Evolutionary conservation across 2,113 vertebrate genomes (phyloP).

Genomic region (Numenius arquata): DNA sequence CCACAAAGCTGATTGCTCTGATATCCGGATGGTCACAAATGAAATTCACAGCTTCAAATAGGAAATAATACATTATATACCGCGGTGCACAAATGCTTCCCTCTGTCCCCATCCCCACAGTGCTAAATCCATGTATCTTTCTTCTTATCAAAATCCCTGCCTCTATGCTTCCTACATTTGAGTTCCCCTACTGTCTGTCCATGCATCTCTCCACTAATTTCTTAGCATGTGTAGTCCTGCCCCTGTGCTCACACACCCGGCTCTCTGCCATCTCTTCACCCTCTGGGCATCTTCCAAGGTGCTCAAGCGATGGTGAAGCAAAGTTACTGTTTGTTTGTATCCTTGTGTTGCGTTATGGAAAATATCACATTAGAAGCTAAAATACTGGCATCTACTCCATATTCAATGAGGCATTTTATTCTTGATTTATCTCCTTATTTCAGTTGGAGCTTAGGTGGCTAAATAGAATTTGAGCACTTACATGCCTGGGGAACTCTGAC

Average conservation of each 20-base stretch:
- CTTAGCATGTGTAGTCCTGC: not conserved
- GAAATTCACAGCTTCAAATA: conserved; percentile 89
- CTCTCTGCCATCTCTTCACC: not conserved
- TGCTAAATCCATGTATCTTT: not conserved
- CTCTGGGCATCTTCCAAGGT: not conserved
- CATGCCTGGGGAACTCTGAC: not conserved
- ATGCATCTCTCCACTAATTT: not conserved
- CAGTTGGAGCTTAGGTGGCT: not conserved
- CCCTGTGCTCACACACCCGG: not conserved
- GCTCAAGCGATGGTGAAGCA: not conserved
- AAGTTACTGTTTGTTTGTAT: not conserved
- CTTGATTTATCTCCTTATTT: not conserved
- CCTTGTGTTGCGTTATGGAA: not conserved
- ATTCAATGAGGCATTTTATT: not conserved
- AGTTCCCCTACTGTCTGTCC: not conserved
- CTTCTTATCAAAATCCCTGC: not conserved
- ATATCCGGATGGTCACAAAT: conserved; percentile 96
- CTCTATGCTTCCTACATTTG: not conserved
- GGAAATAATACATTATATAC: conserved; percentile 41
- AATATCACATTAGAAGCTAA: not conserved
- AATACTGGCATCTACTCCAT: not conserved
- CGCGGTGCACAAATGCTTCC: not conserved
- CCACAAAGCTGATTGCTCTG: conserved; percentile 97
- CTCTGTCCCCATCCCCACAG: not conserved
- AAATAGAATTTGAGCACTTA: not conserved